Conservation (phyloP, 2,888 invertebrate species). For the Parthenolecanium corni region DNA sequence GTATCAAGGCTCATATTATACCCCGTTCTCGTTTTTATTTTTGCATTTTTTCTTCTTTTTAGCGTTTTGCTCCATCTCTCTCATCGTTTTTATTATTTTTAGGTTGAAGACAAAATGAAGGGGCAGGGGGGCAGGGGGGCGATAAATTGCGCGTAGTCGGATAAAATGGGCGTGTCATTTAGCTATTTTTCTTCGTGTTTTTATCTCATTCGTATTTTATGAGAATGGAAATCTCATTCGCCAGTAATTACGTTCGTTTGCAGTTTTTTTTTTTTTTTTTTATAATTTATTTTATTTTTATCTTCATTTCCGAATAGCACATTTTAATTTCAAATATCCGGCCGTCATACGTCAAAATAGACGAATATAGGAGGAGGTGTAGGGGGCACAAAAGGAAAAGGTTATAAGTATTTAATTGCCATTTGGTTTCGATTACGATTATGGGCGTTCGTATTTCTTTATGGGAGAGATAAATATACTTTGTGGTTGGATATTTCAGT, state of each 20-base stretch:
- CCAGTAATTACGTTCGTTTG: slow-evolving; percentile 5
- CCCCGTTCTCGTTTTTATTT: neutral
- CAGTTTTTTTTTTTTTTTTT: too few species aligned
- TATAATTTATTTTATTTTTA: neutral
- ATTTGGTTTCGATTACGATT: too few species aligned
- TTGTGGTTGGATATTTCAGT: too few species aligned
- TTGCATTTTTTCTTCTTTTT: slow-evolving; percentile 4
- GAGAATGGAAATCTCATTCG: slow-evolving; percentile 23
- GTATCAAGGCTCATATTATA: slow-evolving; percentile 20
- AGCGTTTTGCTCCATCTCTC: neutral
- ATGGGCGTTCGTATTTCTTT: too few species aligned
- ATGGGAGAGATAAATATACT: too few species aligned
- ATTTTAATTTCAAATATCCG: neutral
- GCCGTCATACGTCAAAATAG: neutral
- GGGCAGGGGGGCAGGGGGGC: slow-evolving; percentile 3
- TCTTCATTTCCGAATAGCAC: neutral
- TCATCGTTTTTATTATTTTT: slow-evolving; percentile 9
- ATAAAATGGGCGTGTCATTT: slow-evolving; percentile 24
- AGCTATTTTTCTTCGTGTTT: slow-evolving; percentile 23
- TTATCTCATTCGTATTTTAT: slow-evolving; percentile 10
- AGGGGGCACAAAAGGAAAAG: too few species aligned
- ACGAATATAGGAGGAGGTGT: too few species aligned
- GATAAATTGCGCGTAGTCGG: slow-evolving; percentile 24
- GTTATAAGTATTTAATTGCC: too few species aligned
- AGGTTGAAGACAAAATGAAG: neutral